Evolutionary conservation across 2,113 vertebrate genomes (phyloP).

Genomic region (Chunga burmeisteri): DNA sequence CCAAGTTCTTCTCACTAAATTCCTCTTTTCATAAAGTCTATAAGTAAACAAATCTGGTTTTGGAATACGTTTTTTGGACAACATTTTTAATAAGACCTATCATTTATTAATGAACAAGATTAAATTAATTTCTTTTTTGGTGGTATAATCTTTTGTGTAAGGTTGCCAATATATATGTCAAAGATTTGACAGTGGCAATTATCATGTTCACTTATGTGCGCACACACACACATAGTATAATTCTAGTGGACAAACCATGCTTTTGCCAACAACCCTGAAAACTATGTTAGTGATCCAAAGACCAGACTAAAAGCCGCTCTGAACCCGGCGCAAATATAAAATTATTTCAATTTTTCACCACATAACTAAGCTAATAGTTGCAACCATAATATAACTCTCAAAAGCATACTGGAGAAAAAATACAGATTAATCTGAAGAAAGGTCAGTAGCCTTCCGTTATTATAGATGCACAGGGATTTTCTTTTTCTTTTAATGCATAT

Average conservation of each 20-base stretch:
- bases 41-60: neutral
- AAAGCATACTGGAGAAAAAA: slow-evolving; percentile 45
- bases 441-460: slow-evolving; percentile 51
- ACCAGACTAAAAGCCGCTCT: slow-evolving; percentile 52
- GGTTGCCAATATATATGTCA: neutral
- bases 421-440: slow-evolving; percentile 20
- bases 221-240: neutral
- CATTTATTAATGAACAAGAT: neutral
- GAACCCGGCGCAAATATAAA: slow-evolving; percentile 49
- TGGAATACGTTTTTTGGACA: neutral
- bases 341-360: slow-evolving; percentile 41
- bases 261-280: slow-evolving; percentile 49
- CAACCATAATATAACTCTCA: slow-evolving; percentile 36
- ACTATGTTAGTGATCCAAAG: slow-evolving; percentile 10
- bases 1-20: neutral
- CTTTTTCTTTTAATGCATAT: slow-evolving; percentile 48
- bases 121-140: slow-evolving; percentile 7
- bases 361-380: slow-evolving; percentile 35
- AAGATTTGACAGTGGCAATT: neutral
- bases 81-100: neutral
- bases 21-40: neutral
- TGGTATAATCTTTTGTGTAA: neutral
- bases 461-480: slow-evolving; percentile 52
- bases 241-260: slow-evolving; percentile 19
- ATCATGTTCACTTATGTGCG: neutral